Percentiles rank a stretch among this genome's conserved stretches.
Evolutionary conservation across 1,140 invertebrate genomes (phyloP).

Genomic region (Mycetomoellerius zeteki): DNA sequence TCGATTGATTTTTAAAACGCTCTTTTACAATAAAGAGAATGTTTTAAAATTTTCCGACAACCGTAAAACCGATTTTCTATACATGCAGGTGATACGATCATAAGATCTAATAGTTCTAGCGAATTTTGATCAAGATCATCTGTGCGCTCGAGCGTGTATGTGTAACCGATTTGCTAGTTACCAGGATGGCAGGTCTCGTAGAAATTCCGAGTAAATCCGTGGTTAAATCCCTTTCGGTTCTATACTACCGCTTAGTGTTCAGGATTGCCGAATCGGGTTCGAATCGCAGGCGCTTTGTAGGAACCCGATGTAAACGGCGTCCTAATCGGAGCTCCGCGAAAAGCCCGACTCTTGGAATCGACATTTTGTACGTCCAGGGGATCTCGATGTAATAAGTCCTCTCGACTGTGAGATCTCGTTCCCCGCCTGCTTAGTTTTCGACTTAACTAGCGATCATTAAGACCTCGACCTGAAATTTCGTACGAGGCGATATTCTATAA

Average conservation of each 20-base stretch:
- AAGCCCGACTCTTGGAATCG: slow-evolving; percentile 37
- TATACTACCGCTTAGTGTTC: slow-evolving; percentile 57
- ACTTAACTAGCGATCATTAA: slow-evolving; percentile 20
- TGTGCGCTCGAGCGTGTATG: background rate
- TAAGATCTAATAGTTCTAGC: background rate
- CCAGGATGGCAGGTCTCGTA: slow-evolving; percentile 33
- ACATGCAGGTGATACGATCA: background rate
- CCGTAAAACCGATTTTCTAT: background rate
- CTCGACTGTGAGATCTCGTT: slow-evolving; percentile 21
- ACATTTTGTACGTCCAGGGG: slow-evolving; percentile 20
- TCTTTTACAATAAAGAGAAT: background rate
- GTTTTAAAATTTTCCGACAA: background rate
- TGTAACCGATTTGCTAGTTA: slow-evolving; percentile 42
- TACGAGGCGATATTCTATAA: background rate
- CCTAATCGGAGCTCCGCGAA: slow-evolving; percentile 50
- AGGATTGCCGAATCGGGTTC: slow-evolving; percentile 60
- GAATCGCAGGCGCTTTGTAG: slow-evolving; percentile 58
- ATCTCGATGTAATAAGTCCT: slow-evolving; percentile 65
- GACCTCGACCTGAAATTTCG: background rate
- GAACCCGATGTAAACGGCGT: slow-evolving; percentile 60
- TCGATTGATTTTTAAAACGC: background rate
- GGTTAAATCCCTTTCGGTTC: slow-evolving; percentile 58
- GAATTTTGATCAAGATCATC: slow-evolving; percentile 47
- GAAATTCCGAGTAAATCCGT: slow-evolving; percentile 65
- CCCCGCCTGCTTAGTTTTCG: background rate